Evolutionary conservation across 2,888 invertebrate species (phyloP).

Genomic region (Anoplius nigerrimus): DNA sequence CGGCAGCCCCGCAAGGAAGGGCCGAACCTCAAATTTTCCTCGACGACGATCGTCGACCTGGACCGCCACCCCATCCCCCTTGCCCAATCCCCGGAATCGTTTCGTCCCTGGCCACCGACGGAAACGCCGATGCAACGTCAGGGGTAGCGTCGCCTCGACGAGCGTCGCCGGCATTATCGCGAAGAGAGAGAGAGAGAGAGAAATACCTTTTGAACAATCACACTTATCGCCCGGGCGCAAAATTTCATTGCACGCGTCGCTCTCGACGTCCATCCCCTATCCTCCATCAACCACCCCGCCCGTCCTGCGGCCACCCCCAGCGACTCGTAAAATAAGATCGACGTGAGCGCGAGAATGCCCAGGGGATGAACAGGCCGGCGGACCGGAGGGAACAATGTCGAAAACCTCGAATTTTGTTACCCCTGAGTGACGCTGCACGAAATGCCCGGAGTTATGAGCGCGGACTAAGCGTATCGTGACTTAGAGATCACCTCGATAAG

Average conservation of each 20-base stretch:
- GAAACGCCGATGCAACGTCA: too few relatives aligned
- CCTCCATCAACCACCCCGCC: background rate
- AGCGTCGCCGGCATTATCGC: too few relatives aligned
- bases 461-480: too few relatives aligned
- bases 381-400: constrained; percentile 3
- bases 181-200: too few relatives aligned
- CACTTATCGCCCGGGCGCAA: constrained; percentile 1
- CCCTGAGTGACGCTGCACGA: too few relatives aligned
- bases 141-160: too few relatives aligned
- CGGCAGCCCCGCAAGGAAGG: constrained; percentile 1
- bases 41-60: constrained; percentile 1
- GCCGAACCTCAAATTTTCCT: constrained; percentile 1
- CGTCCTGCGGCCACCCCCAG: background rate
- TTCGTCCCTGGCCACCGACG: too few relatives aligned
- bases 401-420: too few relatives aligned
- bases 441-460: too few relatives aligned
- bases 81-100: too few relatives aligned
- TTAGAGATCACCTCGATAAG: too few relatives aligned
- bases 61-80: too few relatives aligned
- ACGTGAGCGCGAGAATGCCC: background rate
- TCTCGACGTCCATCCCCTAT: background rate
- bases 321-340: background rate
- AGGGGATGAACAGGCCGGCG: constrained; percentile 19
- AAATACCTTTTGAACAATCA: background rate
- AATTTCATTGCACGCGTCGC: constrained; percentile 1